Evolutionary conservation across 1,140 invertebrate species (phyloP), one percentile per base, ranked within the genome.

Genomic region (Matsumurasca onukii): DNA sequence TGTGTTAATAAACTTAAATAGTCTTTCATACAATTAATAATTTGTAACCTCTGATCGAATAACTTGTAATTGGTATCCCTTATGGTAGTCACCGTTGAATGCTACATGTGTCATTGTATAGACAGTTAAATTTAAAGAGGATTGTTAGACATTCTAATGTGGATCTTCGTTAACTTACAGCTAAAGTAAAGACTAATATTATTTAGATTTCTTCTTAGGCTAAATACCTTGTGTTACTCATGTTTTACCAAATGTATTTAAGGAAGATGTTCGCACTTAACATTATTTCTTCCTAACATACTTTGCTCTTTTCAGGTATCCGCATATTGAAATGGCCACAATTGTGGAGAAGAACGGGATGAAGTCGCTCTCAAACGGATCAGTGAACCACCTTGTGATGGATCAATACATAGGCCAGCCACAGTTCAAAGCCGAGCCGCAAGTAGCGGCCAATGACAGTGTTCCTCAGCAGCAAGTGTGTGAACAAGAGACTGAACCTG

Each of bases 311-410:
- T 25, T 22, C 55, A 59, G 55, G 24, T 59, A 27, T 59, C n/a
- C n/a, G n/a, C n/a, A n/a, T n/a, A n/a, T 25, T 66, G 48, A 66
- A 64, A 73, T 73, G 72, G 72, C 72, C 31, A 66, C 72, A 51
- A 66, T 72, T 55, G 22, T 71, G 27, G 68, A 71, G 51, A 67
- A 71, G 39, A 73, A 73, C 62, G 70, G 72, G 20, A 70, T 73
- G 72, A 73, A 73, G 67, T 70, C 68, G 39, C 67, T 72, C 24
- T 59, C 66, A 29, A 72, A 72, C 52, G 71, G 71, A 55, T 59
- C 48, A 39, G 62, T 70, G 13, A 63, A 59, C 24, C 69, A 70
- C 69, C 55, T 72, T 15, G 69, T 70, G 25, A 70, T 72, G 59
- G 63, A 72, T 31, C 57, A 68, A 31, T 59, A 61, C 25, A 15